Evolutionary conservation across 2,888 invertebrate genomes (phyloP).

Genomic region (Dascillus cervinus): DNA sequence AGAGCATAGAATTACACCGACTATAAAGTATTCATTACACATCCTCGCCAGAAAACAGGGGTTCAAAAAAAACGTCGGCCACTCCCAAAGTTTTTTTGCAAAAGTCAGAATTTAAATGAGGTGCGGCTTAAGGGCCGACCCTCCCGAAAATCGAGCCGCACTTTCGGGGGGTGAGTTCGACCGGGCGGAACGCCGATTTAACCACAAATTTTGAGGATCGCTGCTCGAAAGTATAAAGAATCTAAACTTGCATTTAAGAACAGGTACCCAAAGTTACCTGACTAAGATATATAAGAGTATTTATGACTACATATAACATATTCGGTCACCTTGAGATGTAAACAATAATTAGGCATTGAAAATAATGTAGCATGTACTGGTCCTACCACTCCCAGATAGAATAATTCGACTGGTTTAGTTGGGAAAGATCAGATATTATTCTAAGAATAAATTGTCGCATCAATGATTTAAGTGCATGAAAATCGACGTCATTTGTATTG

Average conservation of each 20-base stretch:
- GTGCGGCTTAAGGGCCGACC: too few relatives aligned
- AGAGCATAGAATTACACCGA: constrained; percentile 24
- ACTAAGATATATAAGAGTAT: constrained; percentile 36
- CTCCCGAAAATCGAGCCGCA: too few relatives aligned
- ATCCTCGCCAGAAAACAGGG: constrained; percentile 16
- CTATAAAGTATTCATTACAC: constrained; percentile 26
- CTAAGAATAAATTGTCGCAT: constrained; percentile 31
- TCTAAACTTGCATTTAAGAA: constrained; percentile 24
- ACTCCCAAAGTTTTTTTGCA: too few relatives aligned
- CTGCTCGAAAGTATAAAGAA: constrained; percentile 11
- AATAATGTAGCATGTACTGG: constrained; percentile 34
- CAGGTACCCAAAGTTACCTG: constrained; percentile 38
- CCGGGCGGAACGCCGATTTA: too few relatives aligned
- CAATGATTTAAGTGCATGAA: constrained; percentile 23
- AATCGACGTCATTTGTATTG: constrained; percentile 30
- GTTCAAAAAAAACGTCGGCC: too few relatives aligned
- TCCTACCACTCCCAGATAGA: constrained; percentile 30
- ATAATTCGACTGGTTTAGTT: constrained; percentile 27
- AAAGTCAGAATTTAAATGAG: too few relatives aligned
- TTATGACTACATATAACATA: constrained; percentile 36
- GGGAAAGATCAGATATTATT: constrained; percentile 30
- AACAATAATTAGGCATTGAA: constrained; percentile 41
- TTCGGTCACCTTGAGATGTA: constrained; percentile 40
- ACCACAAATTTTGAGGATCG: constrained; percentile 10
- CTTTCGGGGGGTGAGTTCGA: too few relatives aligned